Conservation (phyloP, 2,888 invertebrate species). For the Lochmaea crataegi region DNA sequence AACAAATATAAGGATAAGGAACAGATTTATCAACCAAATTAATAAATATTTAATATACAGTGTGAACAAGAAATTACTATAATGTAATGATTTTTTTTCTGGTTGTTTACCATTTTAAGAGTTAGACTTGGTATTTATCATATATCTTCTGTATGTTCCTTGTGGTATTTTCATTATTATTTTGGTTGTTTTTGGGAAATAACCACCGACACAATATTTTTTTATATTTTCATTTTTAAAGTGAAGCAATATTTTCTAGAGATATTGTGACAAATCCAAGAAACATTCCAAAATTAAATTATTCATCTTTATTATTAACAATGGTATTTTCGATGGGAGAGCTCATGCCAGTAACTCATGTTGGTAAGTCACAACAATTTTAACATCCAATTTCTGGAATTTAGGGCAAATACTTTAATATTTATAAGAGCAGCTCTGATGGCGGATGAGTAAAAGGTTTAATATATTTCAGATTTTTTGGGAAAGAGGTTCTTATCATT, state of each 20-base stretch:
- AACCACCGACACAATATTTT: too few relatives aligned
- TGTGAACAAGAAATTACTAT: too few relatives aligned
- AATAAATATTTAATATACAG: too few relatives aligned
- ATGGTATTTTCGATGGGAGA: conserved; percentile 94
- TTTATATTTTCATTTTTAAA: too few relatives aligned
- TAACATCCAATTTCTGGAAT: too few relatives aligned
- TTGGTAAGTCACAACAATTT: conserved; percentile 70
- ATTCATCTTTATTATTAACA: conserved; percentile 85
- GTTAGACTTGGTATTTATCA: too few relatives aligned
- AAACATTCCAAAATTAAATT: conserved; percentile 82
- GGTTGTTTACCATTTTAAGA: too few relatives aligned
- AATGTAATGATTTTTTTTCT: too few relatives aligned
- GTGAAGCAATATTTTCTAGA: conserved; percentile 63
- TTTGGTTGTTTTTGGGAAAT: too few relatives aligned
- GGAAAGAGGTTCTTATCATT: conserved; percentile 85
- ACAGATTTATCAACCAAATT: background rate
- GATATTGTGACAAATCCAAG: conserved; percentile 84
- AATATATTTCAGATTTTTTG: conserved; percentile 75
- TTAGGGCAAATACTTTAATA: too few relatives aligned
- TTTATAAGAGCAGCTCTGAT: too few relatives aligned
- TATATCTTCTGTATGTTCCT: background rate
- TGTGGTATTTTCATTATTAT: too few relatives aligned
- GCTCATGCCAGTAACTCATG: conserved; percentile 87
- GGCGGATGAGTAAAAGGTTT: background rate
- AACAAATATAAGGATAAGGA: background rate